These are phyloP conservation scores for Sapayoa aenigma DNA, from an alignment of 2,113 vertebrate genomes.

Conservation along the genomic window DNA sequence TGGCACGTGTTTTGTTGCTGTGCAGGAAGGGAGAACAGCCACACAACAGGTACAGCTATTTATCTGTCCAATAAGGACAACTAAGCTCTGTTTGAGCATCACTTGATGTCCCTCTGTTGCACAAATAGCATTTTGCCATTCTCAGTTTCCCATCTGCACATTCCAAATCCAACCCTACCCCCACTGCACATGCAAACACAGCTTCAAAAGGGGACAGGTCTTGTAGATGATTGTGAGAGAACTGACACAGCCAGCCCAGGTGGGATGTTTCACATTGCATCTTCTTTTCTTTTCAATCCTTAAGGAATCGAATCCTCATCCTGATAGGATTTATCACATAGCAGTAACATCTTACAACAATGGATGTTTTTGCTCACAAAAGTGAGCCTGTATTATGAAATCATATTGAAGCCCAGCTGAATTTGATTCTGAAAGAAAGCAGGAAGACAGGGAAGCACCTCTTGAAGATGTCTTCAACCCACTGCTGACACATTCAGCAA, in stretches of 20 bases:
- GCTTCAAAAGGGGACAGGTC: neutral
- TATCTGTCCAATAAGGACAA: neutral
- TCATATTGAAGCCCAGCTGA: neutral
- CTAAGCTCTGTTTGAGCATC: neutral
- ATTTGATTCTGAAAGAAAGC: neutral
- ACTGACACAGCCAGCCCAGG: neutral
- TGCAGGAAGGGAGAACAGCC: neutral
- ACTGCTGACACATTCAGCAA: neutral
- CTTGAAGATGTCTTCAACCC: neutral
- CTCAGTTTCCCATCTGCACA: neutral
- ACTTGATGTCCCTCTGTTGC: neutral
- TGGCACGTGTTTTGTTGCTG: neutral
- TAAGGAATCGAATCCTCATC: neutral
- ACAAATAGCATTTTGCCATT: neutral
- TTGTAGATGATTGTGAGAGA: neutral
- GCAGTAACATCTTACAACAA: neutral
- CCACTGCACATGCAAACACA: rapidly evolving
- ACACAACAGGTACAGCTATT: neutral
- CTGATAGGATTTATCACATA: neutral
- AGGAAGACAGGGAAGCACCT: neutral
- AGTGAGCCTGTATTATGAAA: neutral
- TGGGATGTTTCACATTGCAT: neutral
- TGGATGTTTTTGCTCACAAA: neutral
- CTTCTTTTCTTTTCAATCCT: neutral
- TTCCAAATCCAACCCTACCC: neutral